Base-by-base conservation (phyloP, 2,888 invertebrate genomes). In the Protodeltote pygarga region DNA sequence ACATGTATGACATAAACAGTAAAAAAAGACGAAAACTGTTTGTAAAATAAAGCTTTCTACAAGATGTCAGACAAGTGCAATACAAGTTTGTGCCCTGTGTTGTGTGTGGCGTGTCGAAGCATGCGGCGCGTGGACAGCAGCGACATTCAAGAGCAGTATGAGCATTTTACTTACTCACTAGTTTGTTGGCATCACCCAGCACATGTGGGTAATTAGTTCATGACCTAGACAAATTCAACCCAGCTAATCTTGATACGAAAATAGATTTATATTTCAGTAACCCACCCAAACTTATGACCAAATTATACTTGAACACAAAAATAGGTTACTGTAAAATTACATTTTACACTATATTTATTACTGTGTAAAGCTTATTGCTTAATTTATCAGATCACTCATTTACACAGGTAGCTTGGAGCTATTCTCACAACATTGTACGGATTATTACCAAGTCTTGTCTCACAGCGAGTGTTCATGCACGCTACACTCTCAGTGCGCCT, bases 311-410 rank as follows among this genome's bases (percentile, higher is more conserved):
- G 31, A 50, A 71, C 54, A 62, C 52, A 64, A 59, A 61, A 60
- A 60, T 50, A 70, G 50, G 62, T 57, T 49, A 48, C 52, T 65
- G 75, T 76, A 76, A 78, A 80, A 77, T 77, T 51, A 67, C 59
- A 77, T 75, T 77, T 77, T 74, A 78, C 75, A 71, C 33, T 32
- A 35, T 41, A 50, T 47, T 50, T 63, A 66, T 46, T 62, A 52
- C 65, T 61, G 52, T 64, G 34, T 53, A 48, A 65, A 63, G 62
- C 63, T 71, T 75, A 78, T 72, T 75, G 74, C 72, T 75, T 71
- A 73, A 49, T 68, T 69, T 63, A 71, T 75, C 73, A 79, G 78
- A 81, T 80, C 77, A 75, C 75, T 76, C 66, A 51, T 53, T 25
- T 62, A 73, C 58, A 63, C 38, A 54, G 41, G 64, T 63, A 74